Evolutionary conservation across 2,797 vertebrate genomes (phyloP).

Genomic region (Malurus leucopterus): DNA sequence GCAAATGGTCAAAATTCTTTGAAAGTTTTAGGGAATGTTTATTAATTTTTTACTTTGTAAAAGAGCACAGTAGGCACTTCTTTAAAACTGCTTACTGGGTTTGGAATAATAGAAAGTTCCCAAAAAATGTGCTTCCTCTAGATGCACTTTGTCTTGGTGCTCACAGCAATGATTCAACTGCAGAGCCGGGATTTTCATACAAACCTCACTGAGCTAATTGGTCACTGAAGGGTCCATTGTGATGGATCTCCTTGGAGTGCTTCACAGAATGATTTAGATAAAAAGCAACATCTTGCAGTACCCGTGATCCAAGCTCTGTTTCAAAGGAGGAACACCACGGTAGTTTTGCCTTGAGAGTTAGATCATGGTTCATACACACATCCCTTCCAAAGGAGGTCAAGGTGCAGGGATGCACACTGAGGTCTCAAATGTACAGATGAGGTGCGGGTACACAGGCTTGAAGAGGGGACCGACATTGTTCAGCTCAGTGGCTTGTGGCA

Average conservation of each 20-base stretch:
- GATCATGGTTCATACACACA: too few relatives aligned
- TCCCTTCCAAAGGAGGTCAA: neutral
- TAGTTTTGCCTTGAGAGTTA: neutral
- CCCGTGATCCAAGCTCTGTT: neutral
- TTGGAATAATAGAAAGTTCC: neutral
- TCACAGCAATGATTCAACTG: neutral
- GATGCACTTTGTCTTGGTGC: neutral
- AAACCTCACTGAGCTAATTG: neutral
- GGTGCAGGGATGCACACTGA: neutral
- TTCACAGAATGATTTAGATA: neutral
- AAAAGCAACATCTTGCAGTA: neutral
- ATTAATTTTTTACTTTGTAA: neutral
- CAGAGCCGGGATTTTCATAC: neutral
- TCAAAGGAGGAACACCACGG: neutral
- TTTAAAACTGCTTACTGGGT: neutral
- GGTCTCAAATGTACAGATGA: neutral
- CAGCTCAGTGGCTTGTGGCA: neutral
- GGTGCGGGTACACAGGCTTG: neutral
- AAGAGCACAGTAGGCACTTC: neutral
- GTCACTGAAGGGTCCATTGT: neutral
- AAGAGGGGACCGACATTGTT: neutral
- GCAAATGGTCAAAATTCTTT: neutral
- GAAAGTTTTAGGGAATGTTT: neutral
- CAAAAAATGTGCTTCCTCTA: neutral
- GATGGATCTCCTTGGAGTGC: neutral